Percentiles rank a stretch among this genome's conserved stretches.
These are phyloP conservation scores for Heliconius congener DNA, from an alignment of 1,140 invertebrate species.

Conservation along the genomic window DNA sequence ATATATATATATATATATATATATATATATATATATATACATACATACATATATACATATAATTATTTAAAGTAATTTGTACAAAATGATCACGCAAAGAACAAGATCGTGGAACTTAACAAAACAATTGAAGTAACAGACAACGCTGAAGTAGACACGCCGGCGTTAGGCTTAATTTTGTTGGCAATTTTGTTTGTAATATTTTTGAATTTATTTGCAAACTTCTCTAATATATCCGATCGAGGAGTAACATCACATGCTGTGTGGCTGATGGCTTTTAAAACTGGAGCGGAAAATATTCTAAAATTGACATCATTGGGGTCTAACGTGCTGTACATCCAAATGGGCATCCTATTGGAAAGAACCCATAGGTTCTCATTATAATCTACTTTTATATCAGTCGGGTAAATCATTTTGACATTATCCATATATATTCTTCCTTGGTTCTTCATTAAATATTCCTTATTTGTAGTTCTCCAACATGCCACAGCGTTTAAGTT, in stretches of 20 bases:
- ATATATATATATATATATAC: too few species aligned
- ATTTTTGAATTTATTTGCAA: constrained; percentile 72
- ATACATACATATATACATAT: not conserved
- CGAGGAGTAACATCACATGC: constrained; percentile 83
- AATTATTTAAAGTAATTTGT: constrained; percentile 10
- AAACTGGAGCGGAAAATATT: constrained; percentile 84
- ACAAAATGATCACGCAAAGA: constrained; percentile 18
- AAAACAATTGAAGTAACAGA: constrained; percentile 44
- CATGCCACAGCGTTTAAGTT: constrained; percentile 90
- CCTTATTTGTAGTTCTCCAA: constrained; percentile 86
- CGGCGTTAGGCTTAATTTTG: constrained; percentile 56
- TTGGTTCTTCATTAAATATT: constrained; percentile 85
- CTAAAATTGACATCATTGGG: constrained; percentile 87
- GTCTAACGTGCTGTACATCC: constrained; percentile 86
- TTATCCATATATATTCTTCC: constrained; percentile 87
- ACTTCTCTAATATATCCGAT: constrained; percentile 80
- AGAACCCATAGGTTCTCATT: constrained; percentile 88
- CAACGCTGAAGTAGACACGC: constrained; percentile 31
- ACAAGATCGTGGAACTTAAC: constrained; percentile 24
- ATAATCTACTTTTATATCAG: constrained; percentile 88
- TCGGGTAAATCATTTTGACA: constrained; percentile 88
- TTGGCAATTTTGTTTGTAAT: constrained; percentile 61
- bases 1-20: too few species aligned
- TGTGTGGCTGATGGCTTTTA: constrained; percentile 86
- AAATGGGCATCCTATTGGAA: constrained; percentile 86